Base-by-base conservation (phyloP, 2,888 invertebrate genomes). In the Cataglyphis livida region DNA sequence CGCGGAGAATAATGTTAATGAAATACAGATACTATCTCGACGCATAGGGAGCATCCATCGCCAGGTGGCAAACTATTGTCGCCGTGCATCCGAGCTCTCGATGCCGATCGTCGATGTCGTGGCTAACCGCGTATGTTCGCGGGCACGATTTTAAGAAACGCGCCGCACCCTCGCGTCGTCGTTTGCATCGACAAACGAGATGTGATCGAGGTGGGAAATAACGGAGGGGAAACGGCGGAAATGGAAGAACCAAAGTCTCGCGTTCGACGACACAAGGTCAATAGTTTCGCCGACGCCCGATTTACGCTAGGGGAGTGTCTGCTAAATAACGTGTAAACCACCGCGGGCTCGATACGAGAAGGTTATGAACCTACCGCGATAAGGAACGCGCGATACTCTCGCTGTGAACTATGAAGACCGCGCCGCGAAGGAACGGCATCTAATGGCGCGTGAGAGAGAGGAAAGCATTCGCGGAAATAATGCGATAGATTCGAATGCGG, bases 1-100 rank as follows among this genome's bases (percentile, higher is more conserved):
- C 90, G 89, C 92, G 87, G 93, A 94, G 94, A 94, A 94, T 94
- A 94, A 94, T 94, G 94, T 94, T 94, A 94, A 94, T 94, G 94
- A 94, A 94, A 94, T 94, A 94, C 93, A 93, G 94, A 94, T 94
- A 94, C 89, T 84, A 94, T 94, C 94, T 94, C 92, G 93, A 93
- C 35, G 32, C 92, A 93, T 92, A 93, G 92, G 91, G 89, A 86
- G 84, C 89, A 87, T 84, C 64, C 57, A 66, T 61, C 44, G 21
- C 9, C 79, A 64, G 75, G 75, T 51, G 90, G 38, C 87, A 90
- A 93, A 91, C 89, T 91, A 91, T 93, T 93, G 93, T 92, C 83
- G 38, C 5, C n/a, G 71, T n/a, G 18, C 48, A 48, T 65, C 54
- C 61, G 71, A n/a, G 6, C 35, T 54, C 57, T 9, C 62, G 41